Base-by-base conservation (phyloP, 2,113 vertebrate genomes). In the Halcyon malimbica region DNA sequence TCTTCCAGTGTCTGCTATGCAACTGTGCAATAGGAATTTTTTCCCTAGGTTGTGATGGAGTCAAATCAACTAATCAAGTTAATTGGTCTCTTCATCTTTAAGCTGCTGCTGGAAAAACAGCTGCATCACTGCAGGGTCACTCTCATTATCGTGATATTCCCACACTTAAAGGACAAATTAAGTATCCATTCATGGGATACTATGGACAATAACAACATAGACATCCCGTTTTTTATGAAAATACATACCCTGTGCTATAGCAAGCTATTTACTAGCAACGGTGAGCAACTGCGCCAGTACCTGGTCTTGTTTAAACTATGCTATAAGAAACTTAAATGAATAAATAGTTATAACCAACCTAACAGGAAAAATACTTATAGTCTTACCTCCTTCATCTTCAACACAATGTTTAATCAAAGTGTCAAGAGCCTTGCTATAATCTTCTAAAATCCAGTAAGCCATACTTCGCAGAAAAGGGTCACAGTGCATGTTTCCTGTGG, bases 391-490 rank as follows among this genome's bases (percentile, higher is more conserved):
- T 93, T 96, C 94, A 56, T 95, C 95, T 96, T 89, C 95, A 79
- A 90, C 7, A 29, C 97, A 98, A 83, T 99, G 98, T 51, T 98
- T 99, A 73, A 99, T 98, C 76, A 99, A 98, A 67, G 99, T 99
- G 95, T 99, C 98, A 97, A 99, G 97, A 57, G 99, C 99, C 88
- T 93, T 98, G 95, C 98, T 98, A 97, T 99, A 99, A 94, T 99
- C 98, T 97, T 99, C 99, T 89, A 99, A 98, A 92, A 99, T 99
- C 99, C 99, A 99, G 94, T 98, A 98, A n/a, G 99, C 99, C 98
- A 99, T 99, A 97, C 99, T 99, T 60, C 99, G 98, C 62, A 99
- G 97, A 95, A 99, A 99, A 37, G 99, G 99, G 95, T 99, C 99
- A 83, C 74, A 94, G 81, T 99, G 98, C 69, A 97, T 87, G 5